Base-by-base conservation (phyloP, 2,797 vertebrate species). In the Acipenser oxyrinchus region DNA sequence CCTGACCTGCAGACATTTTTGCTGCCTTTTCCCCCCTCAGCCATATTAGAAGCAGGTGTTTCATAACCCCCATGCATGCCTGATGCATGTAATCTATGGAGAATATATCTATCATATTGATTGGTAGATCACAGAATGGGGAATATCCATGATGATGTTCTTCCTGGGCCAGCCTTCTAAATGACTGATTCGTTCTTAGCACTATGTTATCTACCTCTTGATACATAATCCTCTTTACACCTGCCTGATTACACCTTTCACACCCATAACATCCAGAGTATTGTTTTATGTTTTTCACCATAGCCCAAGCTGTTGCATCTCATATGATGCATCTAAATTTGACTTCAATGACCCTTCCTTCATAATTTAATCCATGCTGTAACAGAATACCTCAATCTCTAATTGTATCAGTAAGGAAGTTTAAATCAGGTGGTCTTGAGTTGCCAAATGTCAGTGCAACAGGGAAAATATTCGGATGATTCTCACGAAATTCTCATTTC, bases 61-160 rank as follows among this genome's bases (percentile, higher is more conserved):
- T 59, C 57, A 59, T 59, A 1, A 15, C 13, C 1, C 57, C 57
- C 10, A 59, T 2, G 6, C 57, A 59, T 11, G 57, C 12, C 12
- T 59, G 57, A n/a, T 59, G 57, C 57, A 59, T 59, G 12, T 59
- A 59, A 15, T 59, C 57, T 12, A 59, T n/a, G 8, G 57, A n/a
- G 57, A 59, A 59, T 11, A 7, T 12, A 7, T 7, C 8, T 18
- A 11, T 1, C 12, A 11, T 52, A 2, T 52, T 52, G 51, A 52
- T 52, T 7, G 51, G 51, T 11, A 52, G 11, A 7, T 52, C 51
- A 52, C 18, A 18, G 18, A 18, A 18, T 18, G 18, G 18, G 18
- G 18, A 18, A 18, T 18, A 18, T 18, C 18, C 51, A 52, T 52
- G 51, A 52, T 52, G 51, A 52, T 52, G 51, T 11, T 52, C 51